A percentile compares a stretch with the other conserved stretches of the same genome.
These are phyloP conservation scores for Microctenopoma steveboyesi DNA, from an alignment of 2,797 vertebrate genomes.

Conservation along the genomic window DNA sequence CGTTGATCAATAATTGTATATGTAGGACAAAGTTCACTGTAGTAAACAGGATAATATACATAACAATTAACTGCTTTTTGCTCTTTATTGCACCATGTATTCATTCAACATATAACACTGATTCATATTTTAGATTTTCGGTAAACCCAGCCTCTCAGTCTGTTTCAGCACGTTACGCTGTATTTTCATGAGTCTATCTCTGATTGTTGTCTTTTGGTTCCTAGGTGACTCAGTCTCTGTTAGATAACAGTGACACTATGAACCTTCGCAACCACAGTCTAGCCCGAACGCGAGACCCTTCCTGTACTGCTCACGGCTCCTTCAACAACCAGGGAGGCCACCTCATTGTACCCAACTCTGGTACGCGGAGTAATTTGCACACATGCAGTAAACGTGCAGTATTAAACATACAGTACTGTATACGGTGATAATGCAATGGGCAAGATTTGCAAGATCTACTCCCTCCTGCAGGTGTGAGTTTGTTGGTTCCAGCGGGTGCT, in stretches of 20 bases:
- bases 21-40: background rate
- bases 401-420: too few species aligned
- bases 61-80: background rate
- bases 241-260: slow-evolving; percentile 89
- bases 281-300: slow-evolving; percentile 90
- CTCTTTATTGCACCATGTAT: background rate
- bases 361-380: slow-evolving; percentile 67
- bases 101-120: background rate
- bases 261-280: slow-evolving; percentile 91
- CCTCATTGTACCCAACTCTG: slow-evolving; percentile 92
- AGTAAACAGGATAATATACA: background rate
- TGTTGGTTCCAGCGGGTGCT: slow-evolving; percentile 94
- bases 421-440: too few species aligned
- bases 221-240: slow-evolving; percentile 89
- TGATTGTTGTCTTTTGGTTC: background rate
- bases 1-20: background rate
- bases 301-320: slow-evolving; percentile 91
- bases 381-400: too few species aligned
- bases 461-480: slow-evolving; percentile 88
- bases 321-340: slow-evolving; percentile 95
- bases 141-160: background rate
- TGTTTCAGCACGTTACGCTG: background rate
- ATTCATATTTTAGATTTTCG: background rate
- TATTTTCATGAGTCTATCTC: background rate
- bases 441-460: background rate